Evolutionary conservation across 1,140 invertebrate genomes (phyloP), one percentile per base, ranked within the genome.

Genomic region (Ceratitis capitata): DNA sequence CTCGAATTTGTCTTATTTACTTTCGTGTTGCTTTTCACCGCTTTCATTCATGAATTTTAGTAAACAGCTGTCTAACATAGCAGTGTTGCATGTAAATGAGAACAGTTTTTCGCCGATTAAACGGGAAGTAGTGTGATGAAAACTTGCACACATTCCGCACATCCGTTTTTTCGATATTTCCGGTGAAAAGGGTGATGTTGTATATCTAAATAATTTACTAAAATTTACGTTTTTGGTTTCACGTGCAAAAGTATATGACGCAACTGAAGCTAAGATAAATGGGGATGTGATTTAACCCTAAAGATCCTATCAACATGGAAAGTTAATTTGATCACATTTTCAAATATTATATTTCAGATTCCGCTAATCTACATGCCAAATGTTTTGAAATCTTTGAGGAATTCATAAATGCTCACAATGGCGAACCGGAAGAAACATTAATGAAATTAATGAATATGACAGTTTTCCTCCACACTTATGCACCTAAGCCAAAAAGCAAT

Each of bases 331-430:
- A n/a, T n/a, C n/a, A n/a, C n/a, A n/a, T n/a, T n/a, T n/a, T n/a
- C n/a, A n/a, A n/a, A n/a, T n/a, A n/a, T 23, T 32, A 47, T 47
- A 47, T 45, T 78, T 53, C n/a, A 91, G 90, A 87, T 87, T 87
- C 89, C 10, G 87, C 86, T 0, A 88, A 88, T 26, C 51, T 91
- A 42, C 89, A 91, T 39, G 32, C 47, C 0, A 91, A 91, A 82
- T 91, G 89, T 45, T 91, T 86, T 51, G 90, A 91, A 42, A 86
- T 91, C 0, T 88, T 89, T 4, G 88, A 88, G 1, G 90, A 91
- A 83, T 88, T 91, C 32, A 84, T 88, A 56, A 91, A 89, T 53
- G 89, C 89, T 5, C 90, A 91, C 14, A 91, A 91, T 86, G 90
- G 90, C 1, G 89, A 91, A 56, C 90, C 91, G 7, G 86, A 90